Conservation (phyloP, 2,113 vertebrate genomes). For the Hippocampus mohnikei region DNA sequence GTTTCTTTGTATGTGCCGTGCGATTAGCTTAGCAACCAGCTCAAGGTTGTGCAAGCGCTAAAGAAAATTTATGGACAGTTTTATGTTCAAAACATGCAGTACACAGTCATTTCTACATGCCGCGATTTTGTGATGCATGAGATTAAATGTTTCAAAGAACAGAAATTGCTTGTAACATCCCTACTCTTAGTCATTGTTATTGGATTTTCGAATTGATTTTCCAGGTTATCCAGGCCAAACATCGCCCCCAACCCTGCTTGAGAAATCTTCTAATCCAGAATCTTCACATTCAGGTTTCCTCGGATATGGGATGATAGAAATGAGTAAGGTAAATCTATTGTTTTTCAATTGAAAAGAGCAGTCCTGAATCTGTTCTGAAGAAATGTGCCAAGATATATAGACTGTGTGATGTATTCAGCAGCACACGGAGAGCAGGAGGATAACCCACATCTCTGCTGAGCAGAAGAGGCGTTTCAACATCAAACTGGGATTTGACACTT, state of each 20-base stretch:
- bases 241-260: conserved; percentile 59
- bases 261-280: conserved; percentile 59
- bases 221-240: conserved; percentile 51
- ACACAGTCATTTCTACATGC: too few species aligned
- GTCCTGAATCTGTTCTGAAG: background rate
- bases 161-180: too few species aligned
- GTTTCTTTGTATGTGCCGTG: too few species aligned
- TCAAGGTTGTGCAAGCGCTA: too few species aligned
- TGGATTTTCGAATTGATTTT: conserved; percentile 55
- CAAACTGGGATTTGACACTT: conserved; percentile 92
- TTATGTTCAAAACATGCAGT: too few species aligned
- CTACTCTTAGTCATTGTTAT: conserved; percentile 4
- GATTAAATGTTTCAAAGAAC: background rate
- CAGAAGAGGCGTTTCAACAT: conserved; percentile 99
- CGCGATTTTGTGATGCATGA: background rate
- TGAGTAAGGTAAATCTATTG: conserved; percentile 75
- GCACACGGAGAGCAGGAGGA: conserved; percentile 84
- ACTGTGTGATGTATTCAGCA: conserved; percentile 27
- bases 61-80: too few species aligned
- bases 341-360: background rate
- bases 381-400: background rate
- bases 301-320: conserved; percentile 71
- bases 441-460: conserved; percentile 94
- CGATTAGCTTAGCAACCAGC: too few species aligned
- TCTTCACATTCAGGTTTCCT: conserved; percentile 55